Base-by-base conservation (phyloP, 2,888 invertebrate genomes). In the Thereva unica region DNA sequence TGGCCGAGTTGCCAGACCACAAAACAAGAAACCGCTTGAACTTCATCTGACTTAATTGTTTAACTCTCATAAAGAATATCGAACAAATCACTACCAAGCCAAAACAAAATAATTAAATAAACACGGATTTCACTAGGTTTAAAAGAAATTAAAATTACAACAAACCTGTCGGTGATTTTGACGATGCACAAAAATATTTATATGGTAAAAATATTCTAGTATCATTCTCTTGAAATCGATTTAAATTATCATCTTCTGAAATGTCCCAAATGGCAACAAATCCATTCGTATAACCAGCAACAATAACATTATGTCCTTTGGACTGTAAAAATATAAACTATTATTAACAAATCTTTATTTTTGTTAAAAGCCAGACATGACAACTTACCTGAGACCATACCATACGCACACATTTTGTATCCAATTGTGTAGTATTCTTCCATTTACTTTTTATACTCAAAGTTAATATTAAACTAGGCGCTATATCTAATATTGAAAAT, bases 211-310 rank as follows among this genome's bases (percentile, higher is more conserved):
- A 76, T 52, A 79, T 72, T 5, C 75, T 73, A 6, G 78, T 74
- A 6, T 76, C 78, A 38, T 79, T 75, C 0, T 69, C 59, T 9
- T 76, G 45, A 10, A 75, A 69, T 35, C 71, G 71, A 71, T 78
- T 78, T 3, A 80, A 67, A 70, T 76, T 76, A 45, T 74, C 72
- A 5, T 80, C 75, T 5, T 79, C 80, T 1, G 75, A 76, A 7
- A 89, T 75, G 74, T 88, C 82, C 85, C 86, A 89, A 7, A 89
- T 73, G n/a, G 84, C 86, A 4, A 89, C 80, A 70, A 84, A 80
- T 0, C 89, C 89, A 75, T 86, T 86, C 1, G 85, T 80, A 76
- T 84, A 88, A 37, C 88, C 87, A n/a, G 84, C 86, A 41, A 83
- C 85, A 53, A 89, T 75, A 50, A 82, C 78, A 54, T 78, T 81